Percentiles rank a stretch among this genome's conserved stretches.
These are phyloP conservation scores for Avahi laniger DNA, from an alignment of 2,797 vertebrate species.

Conservation along the genomic window DNA sequence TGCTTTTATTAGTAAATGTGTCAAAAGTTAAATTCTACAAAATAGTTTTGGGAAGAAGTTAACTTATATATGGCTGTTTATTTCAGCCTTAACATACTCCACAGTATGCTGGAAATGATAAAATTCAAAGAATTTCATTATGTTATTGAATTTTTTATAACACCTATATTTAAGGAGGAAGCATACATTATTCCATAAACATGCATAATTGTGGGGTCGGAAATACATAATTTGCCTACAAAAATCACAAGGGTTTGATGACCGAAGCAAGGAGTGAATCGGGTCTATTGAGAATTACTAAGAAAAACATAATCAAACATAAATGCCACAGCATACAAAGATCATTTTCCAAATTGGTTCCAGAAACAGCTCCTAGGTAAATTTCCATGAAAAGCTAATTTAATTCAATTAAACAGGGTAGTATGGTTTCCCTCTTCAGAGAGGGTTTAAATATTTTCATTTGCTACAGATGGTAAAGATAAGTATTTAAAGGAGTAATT, in stretches of 20 bases:
- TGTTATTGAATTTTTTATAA: neutral
- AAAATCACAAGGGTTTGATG: conserved; percentile 65
- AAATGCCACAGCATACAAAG: conserved; percentile 72
- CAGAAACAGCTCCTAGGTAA: conserved; percentile 78
- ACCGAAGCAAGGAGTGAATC: conserved; percentile 67
- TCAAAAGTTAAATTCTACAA: neutral
- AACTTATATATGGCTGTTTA: neutral
- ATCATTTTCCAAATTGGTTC: conserved; percentile 80
- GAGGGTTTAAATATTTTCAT: conserved; percentile 72
- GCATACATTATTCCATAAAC: conserved; percentile 49
- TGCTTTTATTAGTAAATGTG: neutral
- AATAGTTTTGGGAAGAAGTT: neutral
- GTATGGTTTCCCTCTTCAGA: conserved; percentile 72
- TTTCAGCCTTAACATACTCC: neutral
- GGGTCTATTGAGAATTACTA: conserved; percentile 70
- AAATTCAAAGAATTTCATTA: neutral
- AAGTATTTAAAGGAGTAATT: conserved; percentile 64
- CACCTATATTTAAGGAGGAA: conserved; percentile 34
- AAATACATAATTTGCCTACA: conserved; percentile 73
- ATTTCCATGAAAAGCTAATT: conserved; percentile 75
- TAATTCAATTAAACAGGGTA: conserved; percentile 75
- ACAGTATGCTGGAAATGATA: neutral
- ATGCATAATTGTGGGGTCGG: conserved; percentile 55
- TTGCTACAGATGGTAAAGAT: conserved; percentile 70
- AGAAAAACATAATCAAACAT: conserved; percentile 78